Conservation (phyloP, 1,140 invertebrate species). For the Leptopilina boulardi region DNA sequence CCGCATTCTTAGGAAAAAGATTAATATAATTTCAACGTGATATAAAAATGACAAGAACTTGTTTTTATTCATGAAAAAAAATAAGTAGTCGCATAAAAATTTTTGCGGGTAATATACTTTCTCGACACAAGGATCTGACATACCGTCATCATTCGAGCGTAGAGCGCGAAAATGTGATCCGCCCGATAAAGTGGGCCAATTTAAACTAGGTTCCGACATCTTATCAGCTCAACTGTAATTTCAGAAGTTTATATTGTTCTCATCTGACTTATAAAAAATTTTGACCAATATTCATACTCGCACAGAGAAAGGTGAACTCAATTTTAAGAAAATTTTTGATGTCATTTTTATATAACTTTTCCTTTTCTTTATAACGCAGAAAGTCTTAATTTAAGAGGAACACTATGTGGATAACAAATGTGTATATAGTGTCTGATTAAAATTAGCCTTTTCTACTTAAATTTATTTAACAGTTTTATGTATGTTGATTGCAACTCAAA, state of each 20-base stretch:
- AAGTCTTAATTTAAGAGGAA: no score
- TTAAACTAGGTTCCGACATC: slow-evolving; percentile 60
- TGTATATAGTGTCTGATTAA: no score
- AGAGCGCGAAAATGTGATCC: slow-evolving; percentile 65
- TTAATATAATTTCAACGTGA: neutral
- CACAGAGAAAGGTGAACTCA: no score
- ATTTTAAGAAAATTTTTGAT: no score
- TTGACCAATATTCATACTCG: neutral
- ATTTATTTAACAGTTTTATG: no score
- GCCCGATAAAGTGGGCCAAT: slow-evolving; percentile 60
- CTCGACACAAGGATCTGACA: slow-evolving; percentile 56
- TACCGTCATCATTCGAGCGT: slow-evolving; percentile 61
- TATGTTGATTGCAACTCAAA: no score
- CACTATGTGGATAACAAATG: no score
- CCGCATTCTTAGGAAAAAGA: neutral
- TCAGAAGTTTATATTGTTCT: slow-evolving; percentile 42
- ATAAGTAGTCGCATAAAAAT: slow-evolving; percentile 52
- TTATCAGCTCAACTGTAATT: slow-evolving; percentile 48
- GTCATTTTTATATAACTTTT: no score
- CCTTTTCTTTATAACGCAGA: no score
- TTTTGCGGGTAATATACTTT: slow-evolving; percentile 59
- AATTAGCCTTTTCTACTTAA: no score
- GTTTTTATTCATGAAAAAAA: slow-evolving; percentile 9
- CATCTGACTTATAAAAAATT: neutral
- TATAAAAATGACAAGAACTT: slow-evolving; percentile 2